Percentiles rank a stretch among this genome's conserved stretches.
phyloP scores from a whole-genome alignment of 2,113 vertebrate genomes.

The Poecilia latipinna region DNA sequence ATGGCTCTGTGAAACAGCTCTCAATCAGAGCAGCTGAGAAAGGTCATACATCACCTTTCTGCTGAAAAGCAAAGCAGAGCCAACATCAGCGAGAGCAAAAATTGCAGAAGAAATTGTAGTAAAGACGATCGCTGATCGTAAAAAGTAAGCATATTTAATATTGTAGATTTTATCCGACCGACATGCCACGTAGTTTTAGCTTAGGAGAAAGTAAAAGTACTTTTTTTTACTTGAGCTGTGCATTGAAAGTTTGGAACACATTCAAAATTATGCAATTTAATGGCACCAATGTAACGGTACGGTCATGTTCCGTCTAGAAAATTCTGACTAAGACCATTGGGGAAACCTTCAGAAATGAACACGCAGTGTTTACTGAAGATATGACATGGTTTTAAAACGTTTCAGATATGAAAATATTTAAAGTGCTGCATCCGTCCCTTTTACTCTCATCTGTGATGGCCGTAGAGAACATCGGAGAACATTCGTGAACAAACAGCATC shows the following conservation, averaged over 20 bases:
- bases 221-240: no score
- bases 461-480: no score
- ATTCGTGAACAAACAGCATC: no score
- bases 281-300: not conserved
- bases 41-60: conserved; percentile 34
- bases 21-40: conserved; percentile 43
- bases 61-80: not conserved
- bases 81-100: not conserved
- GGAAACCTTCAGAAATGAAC: not conserved
- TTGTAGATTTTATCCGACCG: no score
- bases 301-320: not conserved
- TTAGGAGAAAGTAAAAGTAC: not conserved
- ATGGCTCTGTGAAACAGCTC: conserved; percentile 19
- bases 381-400: no score
- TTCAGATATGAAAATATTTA: no score
- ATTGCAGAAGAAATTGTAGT: not conserved
- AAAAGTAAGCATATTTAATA: not conserved
- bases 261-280: not conserved
- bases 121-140: not conserved
- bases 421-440: no score
- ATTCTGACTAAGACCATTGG: not conserved
- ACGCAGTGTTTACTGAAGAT: not conserved
- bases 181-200: not conserved
- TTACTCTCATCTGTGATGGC: no score
- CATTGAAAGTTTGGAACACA: not conserved